Conservation (phyloP, 2,113 vertebrate species). For the Microtus pennsylvanicus region DNA sequence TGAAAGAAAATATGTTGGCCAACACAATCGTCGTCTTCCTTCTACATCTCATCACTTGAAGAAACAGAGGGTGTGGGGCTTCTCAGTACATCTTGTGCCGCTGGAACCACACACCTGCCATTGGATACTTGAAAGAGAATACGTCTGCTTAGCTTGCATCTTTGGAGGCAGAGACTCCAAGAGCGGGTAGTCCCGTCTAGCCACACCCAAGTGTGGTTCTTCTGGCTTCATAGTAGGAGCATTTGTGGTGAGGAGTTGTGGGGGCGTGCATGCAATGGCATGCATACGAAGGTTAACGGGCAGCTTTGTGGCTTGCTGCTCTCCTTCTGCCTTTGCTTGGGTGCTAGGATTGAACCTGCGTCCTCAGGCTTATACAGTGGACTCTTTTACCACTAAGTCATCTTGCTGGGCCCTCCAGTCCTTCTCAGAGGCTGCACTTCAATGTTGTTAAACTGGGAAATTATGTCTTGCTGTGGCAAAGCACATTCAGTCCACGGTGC, state of each 20-base stretch:
- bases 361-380: neutral
- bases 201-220: neutral
- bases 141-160: neutral
- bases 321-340: neutral
- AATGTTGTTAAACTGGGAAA: neutral
- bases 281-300: neutral
- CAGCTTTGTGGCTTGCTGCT: neutral
- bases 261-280: neutral
- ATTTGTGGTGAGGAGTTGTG: neutral
- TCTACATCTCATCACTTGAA: neutral
- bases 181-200: neutral
- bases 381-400: neutral
- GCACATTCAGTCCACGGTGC: neutral
- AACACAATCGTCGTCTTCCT: neutral
- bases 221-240: neutral
- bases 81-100: neutral
- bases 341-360: neutral
- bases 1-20: neutral
- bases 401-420: too few species aligned
- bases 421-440: neutral
- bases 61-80: neutral
- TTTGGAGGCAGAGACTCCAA: neutral
- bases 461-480: neutral
- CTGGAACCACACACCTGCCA: neutral
- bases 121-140: neutral